A percentile compares a stretch with the other conserved stretches of the same genome.
These are phyloP conservation scores for Upupa epops DNA, from an alignment of 2,113 vertebrate species.

Conservation along the genomic window DNA sequence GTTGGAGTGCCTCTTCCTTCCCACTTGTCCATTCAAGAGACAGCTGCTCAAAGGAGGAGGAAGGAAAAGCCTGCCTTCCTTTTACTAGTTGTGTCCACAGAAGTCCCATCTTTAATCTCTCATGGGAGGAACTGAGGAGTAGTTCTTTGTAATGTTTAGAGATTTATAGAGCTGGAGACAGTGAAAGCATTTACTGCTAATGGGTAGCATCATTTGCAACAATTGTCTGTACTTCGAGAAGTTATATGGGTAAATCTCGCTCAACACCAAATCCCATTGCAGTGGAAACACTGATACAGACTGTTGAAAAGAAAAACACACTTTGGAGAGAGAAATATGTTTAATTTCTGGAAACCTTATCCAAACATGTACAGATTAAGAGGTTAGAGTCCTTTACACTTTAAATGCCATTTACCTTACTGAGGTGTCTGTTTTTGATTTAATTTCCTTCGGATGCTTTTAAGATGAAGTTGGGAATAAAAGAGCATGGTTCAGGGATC, in stretches of 20 bases:
- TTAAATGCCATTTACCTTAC: not conserved
- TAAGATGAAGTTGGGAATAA: not conserved
- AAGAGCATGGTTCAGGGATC: not conserved
- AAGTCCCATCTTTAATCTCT: conserved; percentile 50
- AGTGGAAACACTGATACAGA: not conserved
- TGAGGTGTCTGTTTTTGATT: not conserved
- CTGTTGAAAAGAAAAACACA: not conserved
- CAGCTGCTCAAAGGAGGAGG: not conserved
- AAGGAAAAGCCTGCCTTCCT: not conserved
- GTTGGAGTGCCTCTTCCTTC: not conserved
- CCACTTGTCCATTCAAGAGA: not conserved
- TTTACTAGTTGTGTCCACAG: conserved; percentile 17
- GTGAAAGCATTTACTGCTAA: conserved; percentile 57
- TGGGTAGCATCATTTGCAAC: conserved; percentile 51
- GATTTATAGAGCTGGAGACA: conserved; percentile 42
- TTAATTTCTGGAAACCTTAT: conserved; percentile 6
- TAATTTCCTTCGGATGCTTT: not conserved
- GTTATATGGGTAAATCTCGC: conserved; percentile 19
- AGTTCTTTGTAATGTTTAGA: conserved; percentile 44
- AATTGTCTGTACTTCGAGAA: conserved; percentile 54
- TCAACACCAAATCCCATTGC: not conserved
- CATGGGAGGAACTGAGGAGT: conserved; percentile 6
- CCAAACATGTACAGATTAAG: not conserved
- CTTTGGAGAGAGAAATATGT: not conserved
- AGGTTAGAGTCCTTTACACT: not conserved